A percentile compares a stretch with the other conserved stretches of the same genome.
These are phyloP conservation scores for Polyommatus icarus DNA, from an alignment of 2,888 invertebrate genomes.

Conservation along the genomic window DNA sequence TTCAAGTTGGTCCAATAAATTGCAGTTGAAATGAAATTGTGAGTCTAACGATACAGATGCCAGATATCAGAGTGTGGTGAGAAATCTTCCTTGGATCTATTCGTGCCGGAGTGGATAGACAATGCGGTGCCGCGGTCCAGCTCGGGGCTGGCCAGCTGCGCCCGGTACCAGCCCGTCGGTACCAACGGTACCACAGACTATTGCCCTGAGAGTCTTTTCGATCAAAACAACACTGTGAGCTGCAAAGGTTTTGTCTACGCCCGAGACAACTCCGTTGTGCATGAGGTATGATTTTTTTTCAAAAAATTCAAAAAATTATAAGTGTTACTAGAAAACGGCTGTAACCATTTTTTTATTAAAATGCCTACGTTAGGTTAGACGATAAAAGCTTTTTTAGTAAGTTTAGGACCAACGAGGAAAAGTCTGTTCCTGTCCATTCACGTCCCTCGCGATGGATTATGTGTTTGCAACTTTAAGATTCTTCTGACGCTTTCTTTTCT, in stretches of 20 bases:
- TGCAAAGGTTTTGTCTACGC: slow-evolving; percentile 61
- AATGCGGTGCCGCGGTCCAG: slow-evolving; percentile 60
- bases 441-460: no score
- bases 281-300: slow-evolving; percentile 56
- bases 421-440: no score
- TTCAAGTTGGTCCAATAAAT: no score
- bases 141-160: not conserved
- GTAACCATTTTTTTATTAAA: no score
- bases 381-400: no score
- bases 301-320: no score
- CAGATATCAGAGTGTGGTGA: slow-evolving; percentile 75
- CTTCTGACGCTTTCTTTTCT: no score
- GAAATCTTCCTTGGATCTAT: slow-evolving; percentile 50
- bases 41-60: slow-evolving; percentile 57
- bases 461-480: no score
- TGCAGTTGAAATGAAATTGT: no score
- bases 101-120: slow-evolving; percentile 65
- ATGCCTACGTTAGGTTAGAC: no score
- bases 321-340: no score
- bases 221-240: slow-evolving; percentile 40
- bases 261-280: slow-evolving; percentile 61
- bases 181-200: slow-evolving; percentile 50
- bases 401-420: no score
- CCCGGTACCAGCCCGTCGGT: slow-evolving; percentile 36
- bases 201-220: slow-evolving; percentile 57